These are phyloP conservation scores for Hyalella azteca DNA, from an alignment of 2,888 invertebrate genomes.

Conservation along the genomic window DNA sequence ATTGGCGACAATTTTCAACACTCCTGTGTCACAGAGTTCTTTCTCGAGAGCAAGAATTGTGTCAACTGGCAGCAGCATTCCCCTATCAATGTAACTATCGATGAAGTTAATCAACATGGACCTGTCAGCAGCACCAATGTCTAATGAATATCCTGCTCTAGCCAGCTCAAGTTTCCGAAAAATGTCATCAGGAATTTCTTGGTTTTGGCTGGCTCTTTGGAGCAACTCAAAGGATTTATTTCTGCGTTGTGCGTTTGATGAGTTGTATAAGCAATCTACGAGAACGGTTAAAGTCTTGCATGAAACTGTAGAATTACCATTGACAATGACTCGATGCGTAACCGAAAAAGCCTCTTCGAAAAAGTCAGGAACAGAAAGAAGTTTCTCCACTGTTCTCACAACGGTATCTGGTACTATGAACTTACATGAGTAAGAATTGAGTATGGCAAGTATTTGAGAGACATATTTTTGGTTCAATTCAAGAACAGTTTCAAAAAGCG, in stretches of 20 bases:
- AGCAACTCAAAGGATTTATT: neutral
- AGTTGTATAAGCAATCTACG: neutral
- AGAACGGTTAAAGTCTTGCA: neutral
- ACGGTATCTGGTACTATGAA: neutral
- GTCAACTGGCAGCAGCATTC: neutral
- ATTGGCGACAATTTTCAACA: neutral
- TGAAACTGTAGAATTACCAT: neutral
- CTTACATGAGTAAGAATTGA: neutral
- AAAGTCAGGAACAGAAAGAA: neutral
- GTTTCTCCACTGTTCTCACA: neutral
- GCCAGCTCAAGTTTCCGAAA: neutral
- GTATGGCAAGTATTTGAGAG: neutral
- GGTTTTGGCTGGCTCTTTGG: neutral
- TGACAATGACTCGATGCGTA: neutral
- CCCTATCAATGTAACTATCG: neutral
- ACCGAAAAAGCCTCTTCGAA: neutral
- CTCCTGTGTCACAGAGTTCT: neutral
- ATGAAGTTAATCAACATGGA: neutral
- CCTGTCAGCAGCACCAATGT: neutral
- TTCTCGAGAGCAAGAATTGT: neutral
- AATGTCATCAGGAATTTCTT: neutral
- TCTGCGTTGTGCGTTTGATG: neutral
- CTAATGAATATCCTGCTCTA: neutral
- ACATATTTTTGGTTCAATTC: neutral
- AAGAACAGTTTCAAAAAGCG: neutral